phyloP scores from a whole-genome alignment of 2,888 invertebrate species.

The Coremacera marginata region DNA sequence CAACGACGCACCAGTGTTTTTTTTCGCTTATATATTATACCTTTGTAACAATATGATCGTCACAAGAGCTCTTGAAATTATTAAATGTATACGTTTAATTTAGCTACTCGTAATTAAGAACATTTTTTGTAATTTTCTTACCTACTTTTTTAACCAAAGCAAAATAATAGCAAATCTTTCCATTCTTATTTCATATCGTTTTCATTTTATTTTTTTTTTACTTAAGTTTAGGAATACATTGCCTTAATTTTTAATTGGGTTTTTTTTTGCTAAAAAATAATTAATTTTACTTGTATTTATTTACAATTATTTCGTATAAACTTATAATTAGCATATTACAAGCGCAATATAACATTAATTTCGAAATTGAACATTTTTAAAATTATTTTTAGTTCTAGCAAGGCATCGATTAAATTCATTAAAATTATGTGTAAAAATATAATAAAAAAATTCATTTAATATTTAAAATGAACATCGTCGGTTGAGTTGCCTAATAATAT shows the following conservation, averaged over 20 bases:
- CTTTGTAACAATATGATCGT: too few species aligned
- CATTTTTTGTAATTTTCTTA: too few species aligned
- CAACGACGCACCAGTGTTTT: too few species aligned
- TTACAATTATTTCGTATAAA: slow-evolving; percentile 22
- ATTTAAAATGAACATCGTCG: slow-evolving; percentile 15
- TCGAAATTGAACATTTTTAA: neutral
- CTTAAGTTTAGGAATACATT: neutral
- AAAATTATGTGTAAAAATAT: neutral
- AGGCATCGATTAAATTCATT: neutral
- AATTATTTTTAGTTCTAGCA: neutral
- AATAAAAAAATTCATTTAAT: neutral
- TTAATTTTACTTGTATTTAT: neutral
- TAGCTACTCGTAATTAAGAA: too few species aligned
- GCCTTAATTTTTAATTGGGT: neutral
- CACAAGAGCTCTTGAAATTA: too few species aligned
- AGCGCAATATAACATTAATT: neutral
- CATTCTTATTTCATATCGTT: neutral
- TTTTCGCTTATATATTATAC: too few species aligned
- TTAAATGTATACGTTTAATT: too few species aligned
- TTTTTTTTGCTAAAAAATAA: neutral
- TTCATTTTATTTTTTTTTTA: neutral
- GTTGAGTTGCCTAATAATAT: slow-evolving; percentile 12
- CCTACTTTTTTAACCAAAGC: too few species aligned
- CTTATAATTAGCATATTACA: neutral
- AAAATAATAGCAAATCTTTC: too few species aligned